Percentiles rank a stretch among this genome's conserved stretches.
Conservation (phyloP, 2,113 vertebrate species). For the Crotophaga sulcirostris region DNA sequence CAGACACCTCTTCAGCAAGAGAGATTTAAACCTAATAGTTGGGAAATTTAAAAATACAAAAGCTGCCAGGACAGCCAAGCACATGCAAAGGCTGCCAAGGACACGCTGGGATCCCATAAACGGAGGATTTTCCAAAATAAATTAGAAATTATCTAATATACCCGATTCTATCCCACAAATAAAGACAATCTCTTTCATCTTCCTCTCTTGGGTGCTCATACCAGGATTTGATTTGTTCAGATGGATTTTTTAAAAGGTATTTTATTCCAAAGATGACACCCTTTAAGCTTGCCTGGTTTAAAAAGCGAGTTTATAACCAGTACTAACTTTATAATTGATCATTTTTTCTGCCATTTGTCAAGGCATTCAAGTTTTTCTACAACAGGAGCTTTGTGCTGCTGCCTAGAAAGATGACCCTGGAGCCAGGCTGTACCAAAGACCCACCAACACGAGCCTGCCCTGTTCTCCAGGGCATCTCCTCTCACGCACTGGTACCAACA, state of each 20-base stretch:
- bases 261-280: background rate
- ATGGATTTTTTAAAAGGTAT: background rate
- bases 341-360: background rate
- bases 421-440: fast-evolving
- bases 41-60: background rate
- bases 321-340: background rate
- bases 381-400: background rate
- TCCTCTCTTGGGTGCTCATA: background rate
- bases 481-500: fast-evolving
- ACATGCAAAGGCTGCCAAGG: background rate
- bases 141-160: background rate
- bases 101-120: fast-evolving
- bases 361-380: background rate
- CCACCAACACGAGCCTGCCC: fast-evolving
- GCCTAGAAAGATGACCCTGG: fast-evolving
- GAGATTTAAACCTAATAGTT: fast-evolving
- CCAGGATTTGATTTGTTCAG: background rate
- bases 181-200: background rate
- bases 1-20: background rate
- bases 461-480: background rate
- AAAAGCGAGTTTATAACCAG: fast-evolving
- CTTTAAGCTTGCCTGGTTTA: background rate
- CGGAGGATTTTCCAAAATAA: background rate
- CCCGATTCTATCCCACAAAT: background rate
- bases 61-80: background rate